Evolutionary conservation across 2,113 vertebrate genomes (phyloP).

Genomic region (Macroglossus sobrinus): DNA sequence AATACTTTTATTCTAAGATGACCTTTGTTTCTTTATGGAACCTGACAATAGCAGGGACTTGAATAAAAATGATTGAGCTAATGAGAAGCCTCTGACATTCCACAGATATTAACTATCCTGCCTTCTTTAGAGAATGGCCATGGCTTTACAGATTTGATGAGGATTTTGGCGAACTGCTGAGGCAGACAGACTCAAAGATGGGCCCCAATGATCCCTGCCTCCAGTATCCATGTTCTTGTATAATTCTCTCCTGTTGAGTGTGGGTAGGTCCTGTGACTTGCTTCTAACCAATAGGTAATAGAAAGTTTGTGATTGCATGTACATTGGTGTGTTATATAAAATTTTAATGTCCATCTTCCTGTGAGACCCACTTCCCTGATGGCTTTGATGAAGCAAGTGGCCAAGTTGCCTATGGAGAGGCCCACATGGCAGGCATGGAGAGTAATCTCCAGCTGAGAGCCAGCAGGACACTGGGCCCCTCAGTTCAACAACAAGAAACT

Average conservation of each 20-base stretch:
- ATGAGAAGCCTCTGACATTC: neutral
- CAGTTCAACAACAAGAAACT: neutral
- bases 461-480: neutral
- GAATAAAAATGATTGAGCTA: neutral
- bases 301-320: neutral
- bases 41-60: neutral
- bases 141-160: neutral
- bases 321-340: neutral
- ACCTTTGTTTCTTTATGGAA: neutral
- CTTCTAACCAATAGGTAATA: neutral
- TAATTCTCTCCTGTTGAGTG: neutral
- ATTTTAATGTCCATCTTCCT: neutral
- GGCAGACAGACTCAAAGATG: neutral
- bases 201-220: neutral
- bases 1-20: conserved; percentile 44
- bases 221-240: neutral
- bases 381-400: neutral
- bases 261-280: neutral
- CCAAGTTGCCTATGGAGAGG: neutral
- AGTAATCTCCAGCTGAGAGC: neutral
- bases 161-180: neutral
- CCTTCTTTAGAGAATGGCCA: neutral
- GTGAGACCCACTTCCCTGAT: neutral
- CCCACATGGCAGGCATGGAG: neutral
- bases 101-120: neutral